Percentiles rank a stretch among this genome's conserved stretches.
phyloP scores from a whole-genome alignment of 2,888 invertebrate species.

The Melanophora roralis region DNA sequence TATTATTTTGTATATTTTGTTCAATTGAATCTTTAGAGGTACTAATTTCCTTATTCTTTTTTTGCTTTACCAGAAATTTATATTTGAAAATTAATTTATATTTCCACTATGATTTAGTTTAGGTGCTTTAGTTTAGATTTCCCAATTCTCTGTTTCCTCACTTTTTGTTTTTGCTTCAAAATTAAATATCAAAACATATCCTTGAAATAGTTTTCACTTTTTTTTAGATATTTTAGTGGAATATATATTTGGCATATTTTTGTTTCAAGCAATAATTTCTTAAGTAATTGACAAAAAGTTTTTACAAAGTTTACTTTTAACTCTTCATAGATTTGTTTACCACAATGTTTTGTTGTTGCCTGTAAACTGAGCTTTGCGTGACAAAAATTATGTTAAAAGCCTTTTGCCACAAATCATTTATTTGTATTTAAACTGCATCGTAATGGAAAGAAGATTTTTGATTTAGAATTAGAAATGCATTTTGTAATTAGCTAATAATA shows the following conservation, averaged over 20 bases:
- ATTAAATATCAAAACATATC: not conserved
- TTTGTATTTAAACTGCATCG: not conserved
- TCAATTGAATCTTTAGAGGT: too few species aligned
- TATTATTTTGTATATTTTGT: too few species aligned
- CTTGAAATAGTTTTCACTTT: conserved; percentile 38
- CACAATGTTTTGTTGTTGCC: not conserved
- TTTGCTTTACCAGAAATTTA: not conserved
- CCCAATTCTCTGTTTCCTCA: too few species aligned
- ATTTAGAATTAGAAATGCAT: too few species aligned
- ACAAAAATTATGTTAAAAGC: conserved; percentile 4
- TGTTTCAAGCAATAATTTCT: conserved; percentile 16
- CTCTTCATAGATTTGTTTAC: not conserved
- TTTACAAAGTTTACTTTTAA: not conserved
- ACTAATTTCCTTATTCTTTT: not conserved
- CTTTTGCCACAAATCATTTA: conserved; percentile 13
- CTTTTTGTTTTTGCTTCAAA: not conserved
- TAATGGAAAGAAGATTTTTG: too few species aligned
- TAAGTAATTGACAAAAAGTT: conserved; percentile 26
- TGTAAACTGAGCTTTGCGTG: not conserved
- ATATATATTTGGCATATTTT: conserved; percentile 42
- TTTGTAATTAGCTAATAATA: too few species aligned
- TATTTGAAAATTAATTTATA: not conserved
- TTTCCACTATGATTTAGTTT: not conserved
- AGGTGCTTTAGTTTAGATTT: not conserved
- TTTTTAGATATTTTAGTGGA: not conserved